phyloP scores from a whole-genome alignment of 2,113 vertebrate genomes.

The Hepsetus odoe region DNA sequence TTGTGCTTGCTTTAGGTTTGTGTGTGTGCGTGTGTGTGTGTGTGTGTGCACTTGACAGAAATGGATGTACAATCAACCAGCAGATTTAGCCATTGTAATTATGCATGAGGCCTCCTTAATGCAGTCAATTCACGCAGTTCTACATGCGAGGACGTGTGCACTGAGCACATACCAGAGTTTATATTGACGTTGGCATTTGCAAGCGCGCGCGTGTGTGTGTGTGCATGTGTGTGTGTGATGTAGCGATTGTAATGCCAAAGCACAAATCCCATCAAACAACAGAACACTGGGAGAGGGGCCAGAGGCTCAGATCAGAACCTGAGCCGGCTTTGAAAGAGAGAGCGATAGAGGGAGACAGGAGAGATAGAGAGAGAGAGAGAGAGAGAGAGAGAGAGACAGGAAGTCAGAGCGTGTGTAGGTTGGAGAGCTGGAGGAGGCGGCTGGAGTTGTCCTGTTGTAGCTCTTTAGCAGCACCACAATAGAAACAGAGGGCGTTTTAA shows the following conservation, averaged over 20 bases:
- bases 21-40: not conserved
- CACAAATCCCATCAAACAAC: slow-evolving; percentile 75
- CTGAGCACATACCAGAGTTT: slow-evolving; percentile 20
- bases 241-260: slow-evolving; percentile 62
- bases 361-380: slow-evolving; percentile 24
- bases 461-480: slow-evolving; percentile 39
- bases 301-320: slow-evolving; percentile 69
- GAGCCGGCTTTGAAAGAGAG: slow-evolving; percentile 63
- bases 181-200: slow-evolving; percentile 19
- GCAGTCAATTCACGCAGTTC: slow-evolving; percentile 9
- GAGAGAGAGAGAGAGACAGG: slow-evolving; percentile 13
- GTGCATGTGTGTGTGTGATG: slow-evolving; percentile 35
- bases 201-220: too few species aligned
- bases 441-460: not conserved
- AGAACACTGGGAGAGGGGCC: slow-evolving; percentile 69
- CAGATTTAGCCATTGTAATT: slow-evolving; percentile 33
- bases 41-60: slow-evolving; percentile 29
- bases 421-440: slow-evolving; percentile 16
- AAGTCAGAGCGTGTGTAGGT: slow-evolving; percentile 32
- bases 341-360: slow-evolving; percentile 49
- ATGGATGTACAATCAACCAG: slow-evolving; percentile 22
- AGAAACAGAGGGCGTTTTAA: slow-evolving; percentile 11
- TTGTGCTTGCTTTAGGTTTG: not conserved
- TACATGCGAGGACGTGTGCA: not conserved
- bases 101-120: slow-evolving; percentile 32